Evolutionary conservation across 37 sponge, comb jelly and placozoan genomes (phyloP), one percentile per base, ranked within the genome.

Genomic region (Tethya wilhelma): DNA sequence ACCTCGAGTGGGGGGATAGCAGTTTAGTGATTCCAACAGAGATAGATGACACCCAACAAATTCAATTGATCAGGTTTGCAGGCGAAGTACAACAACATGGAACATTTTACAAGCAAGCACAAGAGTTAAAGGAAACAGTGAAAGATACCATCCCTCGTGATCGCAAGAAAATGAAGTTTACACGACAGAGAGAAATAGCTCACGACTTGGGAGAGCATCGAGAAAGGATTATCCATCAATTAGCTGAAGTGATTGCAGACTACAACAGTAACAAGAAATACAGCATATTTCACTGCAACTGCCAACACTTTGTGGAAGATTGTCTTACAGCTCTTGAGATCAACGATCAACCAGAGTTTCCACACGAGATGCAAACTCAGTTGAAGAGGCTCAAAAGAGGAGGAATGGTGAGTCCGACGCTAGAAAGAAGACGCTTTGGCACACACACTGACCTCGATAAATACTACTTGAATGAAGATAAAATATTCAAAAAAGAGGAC

Each of bases 271-370:
- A 45, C 20, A 46, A 64, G 22, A 5, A 7, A 2, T 78, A 78
- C 67, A n/a, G 37, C 4, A 9, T 65, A n/a, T 64, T 78, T 28
- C 6, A 7, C 0, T 33, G 56, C 28, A 78, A 78, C 46, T 78
- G 79, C 32, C 79, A 78, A 34, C 39, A 38, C 23, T 78, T 78
- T 64, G 79, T 43, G 0, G 28, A 36, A 8, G 79, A 78, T 28
- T 34, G 8, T 4, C 29, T 67, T 34, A 67, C 4, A 31, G 67
- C 14, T 4, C 29, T 67, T 4, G 67, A 38, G 32, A 31, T 30
- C 2, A 29, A 67, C 29, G 67, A 67, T 5, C 4, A 36, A 11
- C 67, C n/a, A n/a, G 5, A 4, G 34, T 19, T 5, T 20, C 17
- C 19, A 67, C 67, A 67, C 38, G 67, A 38, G 34, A 30, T 36